Base-by-base conservation (phyloP, 2,888 invertebrate genomes). In the Eupithecia pulchellata region DNA sequence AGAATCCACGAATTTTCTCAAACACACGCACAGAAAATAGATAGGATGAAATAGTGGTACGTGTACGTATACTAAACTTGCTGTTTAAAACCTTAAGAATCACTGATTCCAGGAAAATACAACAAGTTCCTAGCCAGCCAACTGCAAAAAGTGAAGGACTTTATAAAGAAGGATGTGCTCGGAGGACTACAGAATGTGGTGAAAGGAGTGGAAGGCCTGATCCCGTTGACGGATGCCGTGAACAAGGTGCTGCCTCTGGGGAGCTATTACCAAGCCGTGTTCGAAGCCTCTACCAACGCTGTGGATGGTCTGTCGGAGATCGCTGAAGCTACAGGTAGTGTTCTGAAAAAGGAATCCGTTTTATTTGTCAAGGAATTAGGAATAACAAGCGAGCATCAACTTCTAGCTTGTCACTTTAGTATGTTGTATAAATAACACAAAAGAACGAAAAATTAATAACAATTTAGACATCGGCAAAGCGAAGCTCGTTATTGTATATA, bases 261-360 rank as follows among this genome's bases (percentile, higher is more conserved):
- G 0, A 86, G 90, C 71, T 93, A 92, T 78, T 94, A 94, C 75
- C 88, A 89, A 70, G 85, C 86, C 0, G 39, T 91, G 20, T 89
- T 93, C 66, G 87, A 91, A 29, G 85, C 84, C 47, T 84, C 91
- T 0, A 74, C 88, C 29, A 86, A 86, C 20, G 82, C 86, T 1
- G 79, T 90, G 1, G 94, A 94, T 75, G 95, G 93, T 14, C 86
- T 96, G 5, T 83, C 90, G 2, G 95, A 96, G 83, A 94, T 96
- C 14, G 93, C 95, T 9, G 95, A 96, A 87, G 95, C 95, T 66
- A 95, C 96, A 77, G 93, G 95, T 95, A 84, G 82, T 70, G 42
- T 9, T 47, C 20, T 20, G 4, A 9, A 42, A 9, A 20, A 2
- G 42, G n/a, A 42, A 20, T 42, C 2, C 8, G 9, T 1, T 42